phyloP scores from a whole-genome alignment of 2,113 vertebrate genomes.

The Pseudorectes ferrugineus region DNA sequence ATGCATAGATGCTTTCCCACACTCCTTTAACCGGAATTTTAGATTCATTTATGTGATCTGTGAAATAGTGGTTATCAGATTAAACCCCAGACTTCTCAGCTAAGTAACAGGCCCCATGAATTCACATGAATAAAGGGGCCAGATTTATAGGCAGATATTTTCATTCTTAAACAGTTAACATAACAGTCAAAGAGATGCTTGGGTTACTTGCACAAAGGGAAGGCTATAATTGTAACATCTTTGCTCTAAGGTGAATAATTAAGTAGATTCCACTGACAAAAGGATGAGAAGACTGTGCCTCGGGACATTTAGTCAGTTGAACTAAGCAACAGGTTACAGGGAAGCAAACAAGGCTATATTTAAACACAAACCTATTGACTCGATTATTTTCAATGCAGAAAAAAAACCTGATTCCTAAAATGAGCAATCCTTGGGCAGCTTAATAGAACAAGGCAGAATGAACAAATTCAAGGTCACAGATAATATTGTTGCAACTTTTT shows the following conservation, averaged over 20 bases:
- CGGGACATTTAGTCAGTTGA: conserved; percentile 24
- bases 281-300: conserved; percentile 56
- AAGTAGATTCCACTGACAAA: conserved; percentile 61
- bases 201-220: conserved; percentile 46
- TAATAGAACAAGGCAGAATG: neutral
- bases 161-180: conserved; percentile 39
- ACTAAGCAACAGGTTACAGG: conserved; percentile 41
- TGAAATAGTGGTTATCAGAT: conserved; percentile 22
- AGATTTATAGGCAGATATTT: conserved; percentile 47
- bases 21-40: neutral
- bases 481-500: neutral
- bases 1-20: neutral
- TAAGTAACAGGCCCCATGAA: neutral
- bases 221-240: conserved; percentile 54
- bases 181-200: conserved; percentile 42
- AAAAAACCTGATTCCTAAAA: neutral
- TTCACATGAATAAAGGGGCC: conserved; percentile 1
- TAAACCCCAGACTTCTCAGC: neutral
- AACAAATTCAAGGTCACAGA: neutral
- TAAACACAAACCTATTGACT: conserved; percentile 36
- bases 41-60: neutral
- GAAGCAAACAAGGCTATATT: conserved; percentile 29
- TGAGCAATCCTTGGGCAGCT: neutral
- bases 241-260: conserved; percentile 60
- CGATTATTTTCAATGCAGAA: neutral